A percentile compares a stretch with the other conserved stretches of the same genome.
Evolutionary conservation across 2,797 vertebrate genomes (phyloP).

Genomic region (Coilia nasus): DNA sequence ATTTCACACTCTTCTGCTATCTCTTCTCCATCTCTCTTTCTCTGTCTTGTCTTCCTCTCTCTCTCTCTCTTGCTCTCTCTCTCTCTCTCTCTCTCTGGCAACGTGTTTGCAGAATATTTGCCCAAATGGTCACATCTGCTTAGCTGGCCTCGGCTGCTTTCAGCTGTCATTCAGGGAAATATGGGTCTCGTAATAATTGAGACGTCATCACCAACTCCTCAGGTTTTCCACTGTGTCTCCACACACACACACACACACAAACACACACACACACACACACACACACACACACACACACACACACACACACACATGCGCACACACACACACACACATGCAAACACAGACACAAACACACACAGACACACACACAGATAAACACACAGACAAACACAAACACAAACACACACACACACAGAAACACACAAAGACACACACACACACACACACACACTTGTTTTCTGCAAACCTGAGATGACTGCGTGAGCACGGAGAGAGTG

Average conservation of each 20-base stretch:
- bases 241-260: constrained; percentile 38
- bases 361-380: too few relatives aligned
- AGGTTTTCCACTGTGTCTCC: neutral
- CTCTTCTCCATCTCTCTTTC: neutral
- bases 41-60: neutral
- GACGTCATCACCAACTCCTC: neutral
- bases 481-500: neutral
- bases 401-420: too few relatives aligned
- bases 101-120: neutral
- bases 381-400: too few relatives aligned
- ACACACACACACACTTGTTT: neutral
- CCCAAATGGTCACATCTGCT: neutral
- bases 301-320: constrained; percentile 10
- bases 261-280: constrained; percentile 22
- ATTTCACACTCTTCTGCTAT: neutral
- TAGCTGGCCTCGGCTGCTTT: neutral
- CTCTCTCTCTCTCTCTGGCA: neutral
- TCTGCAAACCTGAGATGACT: constrained; percentile 5
- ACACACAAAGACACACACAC: too few relatives aligned
- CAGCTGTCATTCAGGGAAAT: neutral
- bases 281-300: constrained; percentile 26
- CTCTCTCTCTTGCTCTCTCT: neutral
- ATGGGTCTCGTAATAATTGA: neutral
- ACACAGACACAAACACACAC: too few relatives aligned
- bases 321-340: constrained; percentile 13